A percentile compares a stretch with the other conserved stretches of the same genome.
Conservation (phyloP, 2,888 invertebrate species). For the Cerastis rubricosa region DNA sequence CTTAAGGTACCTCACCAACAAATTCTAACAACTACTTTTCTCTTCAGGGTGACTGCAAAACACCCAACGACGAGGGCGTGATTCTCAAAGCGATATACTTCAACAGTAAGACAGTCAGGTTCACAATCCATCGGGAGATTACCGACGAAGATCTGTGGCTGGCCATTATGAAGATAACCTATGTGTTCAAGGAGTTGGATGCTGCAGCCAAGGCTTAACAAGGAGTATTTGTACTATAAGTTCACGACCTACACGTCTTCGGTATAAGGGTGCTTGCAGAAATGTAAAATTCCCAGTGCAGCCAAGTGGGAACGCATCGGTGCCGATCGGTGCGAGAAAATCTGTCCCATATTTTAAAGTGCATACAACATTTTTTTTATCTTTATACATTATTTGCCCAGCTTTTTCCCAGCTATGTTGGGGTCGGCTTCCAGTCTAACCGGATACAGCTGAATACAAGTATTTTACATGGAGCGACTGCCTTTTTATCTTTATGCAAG, state of each 20-base stretch:
- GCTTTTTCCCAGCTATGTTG: not conserved
- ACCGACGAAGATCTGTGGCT: slow-evolving; percentile 92
- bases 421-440: not conserved
- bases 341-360: not conserved
- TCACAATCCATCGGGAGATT: slow-evolving; percentile 94
- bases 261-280: not conserved
- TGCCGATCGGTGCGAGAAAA: not conserved
- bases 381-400: not conserved
- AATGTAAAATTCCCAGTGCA: not conserved
- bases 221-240: not conserved
- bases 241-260: not conserved
- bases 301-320: not conserved
- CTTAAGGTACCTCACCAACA: not conserved
- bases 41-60: slow-evolving; percentile 84
- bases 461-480: not conserved
- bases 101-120: slow-evolving; percentile 91
- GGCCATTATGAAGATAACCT: slow-evolving; percentile 93
- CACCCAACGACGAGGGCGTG: slow-evolving; percentile 85
- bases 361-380: not conserved
- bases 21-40: not conserved
- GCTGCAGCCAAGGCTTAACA: slow-evolving; percentile 56
- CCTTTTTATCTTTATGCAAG: not conserved
- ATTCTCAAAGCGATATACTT: slow-evolving; percentile 92
- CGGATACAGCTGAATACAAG: not conserved
- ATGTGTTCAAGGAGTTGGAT: slow-evolving; percentile 92